Conservation (phyloP, 2,113 vertebrate genomes). For the Crotalus helleri region DNA sequence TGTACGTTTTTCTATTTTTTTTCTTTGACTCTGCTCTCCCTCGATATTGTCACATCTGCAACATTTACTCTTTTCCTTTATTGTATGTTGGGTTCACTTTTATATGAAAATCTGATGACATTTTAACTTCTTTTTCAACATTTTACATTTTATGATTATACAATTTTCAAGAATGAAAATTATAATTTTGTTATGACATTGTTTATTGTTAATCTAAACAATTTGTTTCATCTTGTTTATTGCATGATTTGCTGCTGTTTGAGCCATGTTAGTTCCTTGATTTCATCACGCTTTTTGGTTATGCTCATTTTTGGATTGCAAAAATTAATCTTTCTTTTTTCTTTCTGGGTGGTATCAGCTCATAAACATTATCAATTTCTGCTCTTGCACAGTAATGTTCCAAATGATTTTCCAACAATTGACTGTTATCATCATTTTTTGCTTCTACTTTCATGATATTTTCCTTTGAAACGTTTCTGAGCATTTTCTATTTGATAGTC, state of each 20-base stretch:
- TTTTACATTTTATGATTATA: background rate
- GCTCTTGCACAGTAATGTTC: background rate
- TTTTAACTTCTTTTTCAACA: background rate
- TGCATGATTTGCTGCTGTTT: background rate
- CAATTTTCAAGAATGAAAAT: background rate
- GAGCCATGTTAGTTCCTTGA: background rate
- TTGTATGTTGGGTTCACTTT: background rate
- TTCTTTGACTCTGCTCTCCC: background rate
- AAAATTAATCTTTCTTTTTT: background rate
- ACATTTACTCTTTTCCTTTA: background rate
- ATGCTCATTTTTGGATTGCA: background rate
- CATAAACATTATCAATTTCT: background rate
- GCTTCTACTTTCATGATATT: background rate
- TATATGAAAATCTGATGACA: background rate
- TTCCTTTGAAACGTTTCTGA: background rate
- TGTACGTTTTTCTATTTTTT: no score
- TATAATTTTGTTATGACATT: background rate
- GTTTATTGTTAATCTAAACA: background rate
- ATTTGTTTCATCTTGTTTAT: background rate
- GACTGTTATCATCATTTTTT: background rate
- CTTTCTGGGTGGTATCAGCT: background rate
- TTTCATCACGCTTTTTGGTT: background rate
- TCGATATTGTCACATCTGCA: background rate
- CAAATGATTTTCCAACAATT: background rate
- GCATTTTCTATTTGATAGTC: background rate